Evolutionary conservation across 2,888 invertebrate species (phyloP), one percentile per base, ranked within the genome.

Genomic region (Mythimna impura): DNA sequence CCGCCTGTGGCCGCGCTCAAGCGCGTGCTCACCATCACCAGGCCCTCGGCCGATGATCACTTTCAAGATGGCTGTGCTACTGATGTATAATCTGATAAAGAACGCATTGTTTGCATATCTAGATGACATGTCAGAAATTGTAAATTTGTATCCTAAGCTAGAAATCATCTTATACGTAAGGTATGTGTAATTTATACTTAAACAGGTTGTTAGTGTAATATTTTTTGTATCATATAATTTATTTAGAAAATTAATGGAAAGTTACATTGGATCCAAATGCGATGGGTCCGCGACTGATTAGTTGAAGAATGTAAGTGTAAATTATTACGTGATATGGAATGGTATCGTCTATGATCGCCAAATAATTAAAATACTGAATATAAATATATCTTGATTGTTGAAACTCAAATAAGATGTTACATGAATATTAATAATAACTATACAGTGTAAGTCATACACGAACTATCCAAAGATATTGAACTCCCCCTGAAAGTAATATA

Each of bases 31-130:
- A 98, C 97, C 86, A 98, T 97, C 93, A 98, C 97, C 88, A 97
- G 98, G 90, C 98, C 98, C 92, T 98, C 98, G 36, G 98, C 98
- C 58, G 99, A 99, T 90, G 99, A 99, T 94, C 98, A 98, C 80
- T 99, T 98, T 93, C 98, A 98, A 93, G 99, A 99, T 95, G 99
- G 99, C 89, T 98, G 98, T 94, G 98, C 98, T 86, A 99, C 99
- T 85, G 98, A 99, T 94, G 99, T 99, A 93, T 98, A 98, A 80
- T 87, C 86, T 62, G 76, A 76, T 78, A 80, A 77, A 52, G 52
- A 76, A 71, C 80, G 50, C 66, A 71, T 82, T 85, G 75, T 83
- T 91, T 89, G 89, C 89, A 90, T 91, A 92, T 90, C 90, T 90
- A 88, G 86, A 88, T 84, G 86, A 89, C 83, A 87, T 90, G 90